Base-by-base conservation (phyloP, 2,113 vertebrate species). In the Corythornis madagascariensis region DNA sequence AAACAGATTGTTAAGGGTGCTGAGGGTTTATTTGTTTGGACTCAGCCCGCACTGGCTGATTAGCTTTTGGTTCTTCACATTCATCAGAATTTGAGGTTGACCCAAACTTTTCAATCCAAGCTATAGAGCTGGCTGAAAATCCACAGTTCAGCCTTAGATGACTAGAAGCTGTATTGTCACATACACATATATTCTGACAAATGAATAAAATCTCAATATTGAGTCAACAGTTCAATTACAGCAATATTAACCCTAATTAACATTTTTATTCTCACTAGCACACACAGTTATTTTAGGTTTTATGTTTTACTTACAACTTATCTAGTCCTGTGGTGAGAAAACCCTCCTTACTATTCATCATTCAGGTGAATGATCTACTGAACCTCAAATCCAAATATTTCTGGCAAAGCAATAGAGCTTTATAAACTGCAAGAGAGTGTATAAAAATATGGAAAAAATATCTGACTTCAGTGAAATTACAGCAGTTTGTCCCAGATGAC, bases 281-380 rank as follows among this genome's bases (percentile, higher is more conserved):
- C 20, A 53, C 21, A 42, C 11, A 79, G 35, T 86, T 82, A 66
- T 33, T 75, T 35, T 31, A 83, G 61, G n/a, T 75, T 72, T 43
- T 16, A 17, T 53, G 59, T 76, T 89, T 61, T 57, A 78, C 48
- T 96, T 89, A 48, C 35, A 57, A 45, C 28, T 92, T 15, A 21
- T 53, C 60, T 74, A 75, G 63, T 47, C 28, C 33, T 61, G 31
- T 89, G 69, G 40, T 81, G 57, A 90, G 50, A 89, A 81, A 89
- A 38, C n/a, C 93, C 43, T 88, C 45, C 26, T 92, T 93, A 35
- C 29, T 90, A 47, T 92, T 94, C 31, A 83, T 95, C 64, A 85
- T 80, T 89, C 80, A 69, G 48, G 28, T 31, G 47, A 31, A 67
- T 85, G 94, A 31, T 94, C 69, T 70, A 71, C 11, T 95, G 89